Evolutionary conservation across 2,888 invertebrate genomes (phyloP).

Genomic region (Meganola albula): DNA sequence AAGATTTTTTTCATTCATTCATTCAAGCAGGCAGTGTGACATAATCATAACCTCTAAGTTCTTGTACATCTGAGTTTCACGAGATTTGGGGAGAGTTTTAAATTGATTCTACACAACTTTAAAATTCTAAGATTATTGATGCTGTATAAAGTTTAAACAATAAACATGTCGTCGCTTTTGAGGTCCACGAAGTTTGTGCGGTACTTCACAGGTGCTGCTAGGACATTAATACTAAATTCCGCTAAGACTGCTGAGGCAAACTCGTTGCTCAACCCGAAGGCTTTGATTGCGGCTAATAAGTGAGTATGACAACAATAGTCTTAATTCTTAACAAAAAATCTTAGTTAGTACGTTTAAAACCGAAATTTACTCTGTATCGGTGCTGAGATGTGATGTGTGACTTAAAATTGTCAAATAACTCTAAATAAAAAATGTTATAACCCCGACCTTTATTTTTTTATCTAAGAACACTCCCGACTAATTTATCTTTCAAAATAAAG

Average conservation of each 20-base stretch:
- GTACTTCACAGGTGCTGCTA: constrained; percentile 84
- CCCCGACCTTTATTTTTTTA: too few species aligned
- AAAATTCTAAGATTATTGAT: constrained; percentile 18
- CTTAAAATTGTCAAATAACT: too few species aligned
- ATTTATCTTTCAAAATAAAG: too few species aligned
- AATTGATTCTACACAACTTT: constrained; percentile 11
- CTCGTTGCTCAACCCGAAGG: constrained; percentile 63
- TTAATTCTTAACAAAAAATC: too few species aligned
- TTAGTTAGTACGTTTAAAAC: too few species aligned
- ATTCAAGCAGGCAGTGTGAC: too few species aligned
- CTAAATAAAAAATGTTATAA: too few species aligned
- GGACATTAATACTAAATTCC: constrained; percentile 81
- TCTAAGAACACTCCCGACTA: too few species aligned
- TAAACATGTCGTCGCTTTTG: constrained; percentile 80
- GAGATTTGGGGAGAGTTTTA: constrained; percentile 8
- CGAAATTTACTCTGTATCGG: too few species aligned
- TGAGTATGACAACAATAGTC: too few species aligned
- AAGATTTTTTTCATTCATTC: too few species aligned
- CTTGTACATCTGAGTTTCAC: constrained; percentile 9
- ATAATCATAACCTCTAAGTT: constrained; percentile 58
- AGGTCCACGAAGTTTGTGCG: constrained; percentile 86
- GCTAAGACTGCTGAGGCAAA: constrained; percentile 81
- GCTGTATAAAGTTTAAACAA: constrained; percentile 20
- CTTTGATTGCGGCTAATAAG: constrained; percentile 56
- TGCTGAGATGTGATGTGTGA: too few species aligned